phyloP scores from a whole-genome alignment of 2,888 invertebrate genomes.

The Tanypteryx hageni region DNA sequence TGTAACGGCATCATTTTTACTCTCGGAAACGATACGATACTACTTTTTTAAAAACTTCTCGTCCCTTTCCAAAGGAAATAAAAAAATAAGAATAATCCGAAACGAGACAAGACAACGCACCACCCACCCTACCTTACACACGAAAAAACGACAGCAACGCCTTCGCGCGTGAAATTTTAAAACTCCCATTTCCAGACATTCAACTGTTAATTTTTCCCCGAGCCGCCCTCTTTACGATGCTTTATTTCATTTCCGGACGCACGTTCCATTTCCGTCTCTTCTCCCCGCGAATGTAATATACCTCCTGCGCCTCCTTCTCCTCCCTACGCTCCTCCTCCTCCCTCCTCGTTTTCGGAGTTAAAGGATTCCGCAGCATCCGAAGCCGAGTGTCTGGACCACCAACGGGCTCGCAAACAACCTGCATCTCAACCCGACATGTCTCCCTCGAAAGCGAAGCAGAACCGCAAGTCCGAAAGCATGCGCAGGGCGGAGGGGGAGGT shows the following conservation, averaged over 20 bases:
- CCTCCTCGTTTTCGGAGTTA: not conserved
- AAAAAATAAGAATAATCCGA: not conserved
- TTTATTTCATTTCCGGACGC: conserved; percentile 32
- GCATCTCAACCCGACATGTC: not conserved
- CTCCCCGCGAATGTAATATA: not conserved
- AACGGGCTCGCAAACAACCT: not conserved
- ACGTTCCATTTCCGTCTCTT: not conserved
- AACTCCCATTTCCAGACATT: conserved; percentile 4
- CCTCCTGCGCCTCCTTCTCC: not conserved
- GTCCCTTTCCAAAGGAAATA: no score
- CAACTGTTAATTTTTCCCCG: conserved; percentile 5
- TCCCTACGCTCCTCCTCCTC: no score
- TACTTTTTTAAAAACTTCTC: no score
- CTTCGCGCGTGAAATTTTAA: not conserved
- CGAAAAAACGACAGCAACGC: not conserved
- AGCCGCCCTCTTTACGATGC: not conserved
- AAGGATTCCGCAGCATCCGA: not conserved
- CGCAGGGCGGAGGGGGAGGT: not conserved
- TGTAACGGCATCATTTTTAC: no score
- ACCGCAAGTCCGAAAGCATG: conserved; percentile 29
- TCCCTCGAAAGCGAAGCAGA: not conserved
- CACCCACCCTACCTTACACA: no score
- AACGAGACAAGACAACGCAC: not conserved
- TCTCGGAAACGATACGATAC: no score
- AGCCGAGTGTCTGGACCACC: not conserved